Evolutionary conservation across 1,140 invertebrate species (phyloP).

Genomic region (Trachymyrmex septentrionalis): DNA sequence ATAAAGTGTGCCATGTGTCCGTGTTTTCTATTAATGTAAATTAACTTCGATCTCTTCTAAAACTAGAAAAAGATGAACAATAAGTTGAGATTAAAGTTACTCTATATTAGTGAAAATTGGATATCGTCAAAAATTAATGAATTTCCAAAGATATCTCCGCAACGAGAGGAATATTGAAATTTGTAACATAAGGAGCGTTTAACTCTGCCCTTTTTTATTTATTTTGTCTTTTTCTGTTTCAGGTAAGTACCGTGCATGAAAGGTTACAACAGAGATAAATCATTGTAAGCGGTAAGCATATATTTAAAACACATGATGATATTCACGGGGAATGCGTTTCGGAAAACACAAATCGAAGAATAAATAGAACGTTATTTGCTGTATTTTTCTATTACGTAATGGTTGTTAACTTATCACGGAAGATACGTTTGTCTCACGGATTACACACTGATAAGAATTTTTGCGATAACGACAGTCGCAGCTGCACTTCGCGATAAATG

Average conservation of each 20-base stretch:
- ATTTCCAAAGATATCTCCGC: not conserved
- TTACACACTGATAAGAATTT: constrained; percentile 24
- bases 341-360: not conserved
- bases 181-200: not conserved
- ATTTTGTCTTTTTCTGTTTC: constrained; percentile 47
- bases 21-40: too few relatives aligned
- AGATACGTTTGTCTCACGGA: not conserved
- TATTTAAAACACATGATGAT: not conserved
- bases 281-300: not conserved
- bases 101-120: too few relatives aligned
- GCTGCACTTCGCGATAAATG: constrained; percentile 43
- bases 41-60: too few relatives aligned
- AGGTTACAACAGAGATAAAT: not conserved
- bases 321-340: not conserved
- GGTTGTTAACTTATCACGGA: not conserved
- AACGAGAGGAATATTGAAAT: not conserved
- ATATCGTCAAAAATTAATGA: not conserved
- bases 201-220: not conserved
- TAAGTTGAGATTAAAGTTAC: too few relatives aligned
- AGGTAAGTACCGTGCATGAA: constrained; percentile 46
- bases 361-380: not conserved
- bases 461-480: constrained; percentile 3
- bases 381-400: constrained; percentile 14
- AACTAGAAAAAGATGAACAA: too few relatives aligned
- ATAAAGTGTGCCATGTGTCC: constrained; percentile 9